Evolutionary conservation across 2,113 vertebrate genomes (phyloP), one percentile per base, ranked within the genome.

Genomic region (Sialia sialis): DNA sequence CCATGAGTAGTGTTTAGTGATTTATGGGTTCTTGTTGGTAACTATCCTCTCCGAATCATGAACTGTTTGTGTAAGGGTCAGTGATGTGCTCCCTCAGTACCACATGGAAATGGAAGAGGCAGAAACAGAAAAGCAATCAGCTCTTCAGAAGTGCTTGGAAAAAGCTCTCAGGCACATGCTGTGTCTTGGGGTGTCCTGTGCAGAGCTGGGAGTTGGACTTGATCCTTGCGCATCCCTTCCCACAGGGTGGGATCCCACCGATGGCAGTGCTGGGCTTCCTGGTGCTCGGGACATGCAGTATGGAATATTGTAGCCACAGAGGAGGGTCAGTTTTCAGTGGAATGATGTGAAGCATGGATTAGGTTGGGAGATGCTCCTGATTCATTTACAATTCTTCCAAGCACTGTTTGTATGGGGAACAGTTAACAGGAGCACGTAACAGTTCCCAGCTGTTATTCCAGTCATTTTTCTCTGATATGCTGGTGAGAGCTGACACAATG

Each of bases 211-310:
- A 58, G 18, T 9, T 43, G 32, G 56, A 43, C 32, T 49, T 27
- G 36, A 20, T 66, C 38, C 27, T 38, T 44, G 22, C 51, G 16
- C 8, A 10, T 58, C 23, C 38, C 27, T 23, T 59, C 21, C 34
- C 30, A 41, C 20, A 41, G 55, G 16, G 20, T 17, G 6, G 19
- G 30, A 60, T 70, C 25, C 26, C 46, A 34, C 13, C 0, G 0
- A 9, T 34, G n/a, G 27, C 1, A 1, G 23, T 48, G 32, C 34
- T 86, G 36, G 23, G 36, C 32, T 85, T 73, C 38, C 59, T 44
- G 12, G 4, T 43, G 39, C 73, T 59, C 29, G 21, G n/a, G 46
- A 55, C 14, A 16, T 0, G 5, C 49, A 19, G 19, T 46, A 23
- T 41, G 38, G 26, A 55, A 29, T 16, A 16, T 49, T 95, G 15